Evolutionary conservation across 2,113 vertebrate species (phyloP).

Genomic region (Pteropus alecto): DNA sequence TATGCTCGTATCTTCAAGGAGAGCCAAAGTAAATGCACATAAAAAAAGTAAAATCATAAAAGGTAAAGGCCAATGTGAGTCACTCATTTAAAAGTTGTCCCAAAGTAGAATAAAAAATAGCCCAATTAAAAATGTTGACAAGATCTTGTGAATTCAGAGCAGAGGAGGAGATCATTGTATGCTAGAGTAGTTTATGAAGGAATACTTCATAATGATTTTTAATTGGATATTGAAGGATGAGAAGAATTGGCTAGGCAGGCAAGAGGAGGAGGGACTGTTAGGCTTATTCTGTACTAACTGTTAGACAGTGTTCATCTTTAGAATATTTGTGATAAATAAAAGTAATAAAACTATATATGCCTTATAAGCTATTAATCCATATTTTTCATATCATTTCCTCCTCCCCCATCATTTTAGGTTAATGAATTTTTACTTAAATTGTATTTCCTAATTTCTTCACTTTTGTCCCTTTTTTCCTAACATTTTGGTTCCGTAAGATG

Average conservation of each 20-base stretch:
- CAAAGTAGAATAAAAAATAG: neutral
- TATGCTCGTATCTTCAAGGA: neutral
- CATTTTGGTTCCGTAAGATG: neutral
- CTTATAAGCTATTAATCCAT: neutral
- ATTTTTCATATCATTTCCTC: neutral
- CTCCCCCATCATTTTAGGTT: neutral
- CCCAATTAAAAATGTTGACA: neutral
- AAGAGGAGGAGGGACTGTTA: neutral
- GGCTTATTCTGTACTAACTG: neutral
- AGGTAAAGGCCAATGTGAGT: neutral
- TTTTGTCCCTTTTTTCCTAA: neutral
- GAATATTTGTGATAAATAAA: neutral
- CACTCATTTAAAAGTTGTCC: neutral
- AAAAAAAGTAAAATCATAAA: constrained; percentile 11
- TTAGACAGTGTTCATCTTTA: neutral
- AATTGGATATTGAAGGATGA: neutral
- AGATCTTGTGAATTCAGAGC: neutral
- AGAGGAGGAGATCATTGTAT: neutral
- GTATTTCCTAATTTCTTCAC: neutral
- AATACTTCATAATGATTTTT: neutral
- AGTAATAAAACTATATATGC: neutral
- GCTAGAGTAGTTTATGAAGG: neutral
- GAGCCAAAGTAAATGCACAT: neutral
- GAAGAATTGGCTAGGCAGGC: neutral
- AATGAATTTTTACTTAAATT: neutral